Evolutionary conservation across 2,113 vertebrate species (phyloP).

Genomic region (Salminus brasiliensis): DNA sequence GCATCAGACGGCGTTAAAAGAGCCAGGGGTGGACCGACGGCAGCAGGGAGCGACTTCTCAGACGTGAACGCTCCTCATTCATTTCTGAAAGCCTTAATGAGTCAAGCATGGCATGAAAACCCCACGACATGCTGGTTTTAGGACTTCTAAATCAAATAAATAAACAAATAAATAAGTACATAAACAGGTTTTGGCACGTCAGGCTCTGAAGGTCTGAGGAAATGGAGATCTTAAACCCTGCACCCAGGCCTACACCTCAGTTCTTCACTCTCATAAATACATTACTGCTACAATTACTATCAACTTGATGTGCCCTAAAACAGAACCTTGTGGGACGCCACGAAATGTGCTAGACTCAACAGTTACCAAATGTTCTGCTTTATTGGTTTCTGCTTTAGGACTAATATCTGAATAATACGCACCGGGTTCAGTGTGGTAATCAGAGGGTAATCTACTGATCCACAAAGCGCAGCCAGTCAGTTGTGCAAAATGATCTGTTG

Average conservation of each 20-base stretch:
- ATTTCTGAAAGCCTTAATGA: conserved; percentile 85
- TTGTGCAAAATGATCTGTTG: conserved; percentile 84
- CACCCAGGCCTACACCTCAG: too few species aligned
- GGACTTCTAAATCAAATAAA: conserved; percentile 52
- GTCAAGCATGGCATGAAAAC: conserved; percentile 52
- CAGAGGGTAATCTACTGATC: conserved; percentile 84
- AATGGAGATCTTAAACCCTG: conserved; percentile 85
- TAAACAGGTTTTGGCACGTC: conserved; percentile 38
- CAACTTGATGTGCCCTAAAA: too few species aligned
- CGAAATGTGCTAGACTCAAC: too few species aligned
- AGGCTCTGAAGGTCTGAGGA: conserved; percentile 74
- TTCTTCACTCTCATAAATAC: too few species aligned
- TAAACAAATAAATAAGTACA: conserved; percentile 56
- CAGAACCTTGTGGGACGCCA: too few species aligned
- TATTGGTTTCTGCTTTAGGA: too few species aligned
- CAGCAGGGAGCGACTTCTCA: conserved; percentile 73
- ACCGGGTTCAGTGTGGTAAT: too few species aligned
- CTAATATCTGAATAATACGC: too few species aligned
- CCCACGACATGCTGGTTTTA: too few species aligned
- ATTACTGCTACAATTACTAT: too few species aligned
- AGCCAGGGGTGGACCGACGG: conserved; percentile 42
- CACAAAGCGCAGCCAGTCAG: conserved; percentile 86
- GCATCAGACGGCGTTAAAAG: conserved; percentile 18
- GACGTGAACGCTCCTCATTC: conserved; percentile 79
- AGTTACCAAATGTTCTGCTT: too few species aligned